Evolutionary conservation across 2,888 invertebrate species (phyloP), one percentile per base, ranked within the genome.

Genomic region (Meandrusa payeni): DNA sequence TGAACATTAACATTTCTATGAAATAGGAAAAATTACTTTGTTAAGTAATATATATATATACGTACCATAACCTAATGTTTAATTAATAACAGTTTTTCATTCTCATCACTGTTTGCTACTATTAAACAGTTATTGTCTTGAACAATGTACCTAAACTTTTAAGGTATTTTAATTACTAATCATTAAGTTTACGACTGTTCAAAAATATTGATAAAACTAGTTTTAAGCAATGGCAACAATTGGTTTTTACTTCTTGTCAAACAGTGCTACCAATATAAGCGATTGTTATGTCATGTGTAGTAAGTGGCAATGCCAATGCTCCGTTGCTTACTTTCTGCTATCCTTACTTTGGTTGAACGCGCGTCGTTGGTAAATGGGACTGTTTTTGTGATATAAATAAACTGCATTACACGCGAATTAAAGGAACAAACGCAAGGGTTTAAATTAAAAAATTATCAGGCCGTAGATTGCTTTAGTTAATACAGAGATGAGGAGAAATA

Each of bases 271-370:
- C 79, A 83, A 71, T 69, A 52, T 62, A 64, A 47, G 52, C 41
- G 62, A 64, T 61, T 53, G 52, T 62, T 57, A 73, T 73, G 82
- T 82, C 79, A 82, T 76, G 73, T 77, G 70, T 61, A 57, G 53
- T 57, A 54, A 49, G 46, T 57, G 47, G 54, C 46, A 52, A 46
- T 54, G 52, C 54, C 50, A 53, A 56, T 50, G 50, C 51, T 52
- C 48, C 71, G 71, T 76, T 74, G 76, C 73, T 76, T 73, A 70
- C 69, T 70, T 76, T 70, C 72, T 77, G 76, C 79, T 76, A 79
- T 81, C 74, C 74, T 80, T 78, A 79, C 78, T 76, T 50, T 55
- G 52, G 50, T 67, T 69, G 71, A 70, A 71, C 71, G 76, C 81
- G 82, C 81, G 80, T 81, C 75, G 74, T 69, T 65, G 72, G 76